Evolutionary conservation across 2,797 vertebrate species (phyloP), one percentile per base, ranked within the genome.

Genomic region (Alosa sapidissima): DNA sequence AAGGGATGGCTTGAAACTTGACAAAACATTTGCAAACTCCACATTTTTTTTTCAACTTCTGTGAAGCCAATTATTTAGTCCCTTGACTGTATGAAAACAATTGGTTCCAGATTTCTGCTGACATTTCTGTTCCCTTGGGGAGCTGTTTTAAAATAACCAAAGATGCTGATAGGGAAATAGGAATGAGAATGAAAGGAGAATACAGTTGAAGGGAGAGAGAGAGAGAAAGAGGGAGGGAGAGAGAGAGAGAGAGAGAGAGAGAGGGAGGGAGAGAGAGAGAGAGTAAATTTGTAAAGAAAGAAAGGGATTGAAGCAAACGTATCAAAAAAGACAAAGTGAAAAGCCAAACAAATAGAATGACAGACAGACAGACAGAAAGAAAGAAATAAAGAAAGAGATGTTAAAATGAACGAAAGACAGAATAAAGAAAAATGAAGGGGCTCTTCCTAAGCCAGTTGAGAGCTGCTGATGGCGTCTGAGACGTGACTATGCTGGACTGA

Each of bases 101-200:
- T 93, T 92, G 92, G 93, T 94, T 94, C 93, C 94, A 95, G 92
- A 94, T 93, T 93, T 93, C 92, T 90, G 90, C 89, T 81, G 89
- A 89, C 93, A 93, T 93, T 92, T 93, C 91, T 93, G 91, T 91
- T 91, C 92, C 92, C 92, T 88, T 87, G 90, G 88, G 94, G 91
- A 87, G 88, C 84, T 89, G 91, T 93, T 93, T 93, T 93, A 93
- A 94, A 93, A 93, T 93, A 93, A 91, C 19, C 14, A 51, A 83
- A 86, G 41, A 60, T 62, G 83, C 68, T 75, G 68, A 75, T 75
- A 75, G 68, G 33, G 36, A 86, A 86, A 60, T 91, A 89, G 84
- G 89, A 90, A 91, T 88, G 85, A 92, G 87, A 92, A 88, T 87
- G 90, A 91, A 36, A 54, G 5, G 90, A 91, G 6, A 91, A 90